Evolutionary conservation across 2,113 vertebrate genomes (phyloP), one percentile per base, ranked within the genome.

Genomic region (Amazona vittata): DNA sequence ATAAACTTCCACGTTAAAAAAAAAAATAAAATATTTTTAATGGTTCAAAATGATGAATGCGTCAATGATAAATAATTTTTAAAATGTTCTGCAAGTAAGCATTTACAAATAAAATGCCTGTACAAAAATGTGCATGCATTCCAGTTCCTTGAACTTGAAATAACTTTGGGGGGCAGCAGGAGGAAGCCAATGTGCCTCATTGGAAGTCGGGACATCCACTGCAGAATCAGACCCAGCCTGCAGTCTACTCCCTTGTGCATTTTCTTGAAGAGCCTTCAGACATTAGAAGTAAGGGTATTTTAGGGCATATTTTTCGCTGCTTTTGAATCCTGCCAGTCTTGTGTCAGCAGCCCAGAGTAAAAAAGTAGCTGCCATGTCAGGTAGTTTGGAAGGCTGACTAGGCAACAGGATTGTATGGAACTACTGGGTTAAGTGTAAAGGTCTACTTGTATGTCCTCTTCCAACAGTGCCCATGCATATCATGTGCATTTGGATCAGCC

Each of bases 181-280:
- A 52, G n/a, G 13, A 57, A 59, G 29, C 16, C 24, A 1, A 29
- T 10, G 28, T 52, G 26, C 37, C 10, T 78, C 24, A 12, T 14
- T 79, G 12, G 43, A 79, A 60, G 26, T 64, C 50, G 50, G 31
- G 60, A 26, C 46, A 59, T 11, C 29, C 10, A 12, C 20, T 18
- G 68, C 43, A 43, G 1, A 50, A 29, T 63, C 21, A 59, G 47
- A 49, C 33, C 5, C 47, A 21, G 41, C 24, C 33, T 71, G 19
- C 46, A 15, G 28, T 55, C 31, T 6, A 1, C 15, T 70, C 16
- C 49, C 14, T 8, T 22, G 14, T 60, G 2, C 2, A 0, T 53
- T 75, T 69, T 59, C 44, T 47, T 44, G 24, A 39, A 74, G 43
- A 15, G 3, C 18, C 21, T 82, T 84, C 41, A 28, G 6, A 15